Base-by-base conservation (phyloP, 2,888 invertebrate species). In the Pristionchus arcanus region DNA sequence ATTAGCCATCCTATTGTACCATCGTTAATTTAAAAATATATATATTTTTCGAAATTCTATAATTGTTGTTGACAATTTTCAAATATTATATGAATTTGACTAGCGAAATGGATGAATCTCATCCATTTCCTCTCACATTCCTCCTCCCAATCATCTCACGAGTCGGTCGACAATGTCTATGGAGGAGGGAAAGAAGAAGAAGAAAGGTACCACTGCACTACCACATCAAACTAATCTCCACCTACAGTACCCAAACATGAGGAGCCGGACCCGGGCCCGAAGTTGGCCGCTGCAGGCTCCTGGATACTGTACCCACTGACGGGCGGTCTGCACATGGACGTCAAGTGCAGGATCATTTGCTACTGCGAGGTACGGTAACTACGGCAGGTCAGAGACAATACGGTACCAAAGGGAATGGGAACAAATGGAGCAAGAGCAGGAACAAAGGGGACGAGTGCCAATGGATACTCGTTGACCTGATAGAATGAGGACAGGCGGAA, bases 281-380 rank as follows among this genome's bases (percentile, higher is more conserved):
- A 74, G 74, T 34, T 88, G 34, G 53, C 53, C 5, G 15, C 49
- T 11, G 74, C 49, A 21, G 55, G 53, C 21, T 37, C 87, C n/a
- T 88, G 87, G 87, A 71, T 88, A 74, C 87, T 53, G 74, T 88
- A 88, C 34, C 87, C 87, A 25, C 37, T 88, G 28, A 31, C n/a
- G 53, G 87, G 87, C 53, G 74, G 55, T 9, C 28, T 85, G 5
- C 55, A 85, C 59, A 49, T 49, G 25, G 59, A 59, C 34, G 21
- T 59, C 19, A 85, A 59, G 84, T 59, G 59, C 34, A 25, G 34
- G 25, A 59, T 85, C 34, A 31, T 85, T 31, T 85, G 84, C 84
- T 85, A 85, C 59, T 55, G 59, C 37, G 59, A 85, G 84, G 84
- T 85, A 59, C 16, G 53, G 53, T 28, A 84, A 59, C 11, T 31